A percentile compares a stretch with the other conserved stretches of the same genome.
Evolutionary conservation across 2,113 vertebrate genomes (phyloP).

Genomic region (Gavia stellata): DNA sequence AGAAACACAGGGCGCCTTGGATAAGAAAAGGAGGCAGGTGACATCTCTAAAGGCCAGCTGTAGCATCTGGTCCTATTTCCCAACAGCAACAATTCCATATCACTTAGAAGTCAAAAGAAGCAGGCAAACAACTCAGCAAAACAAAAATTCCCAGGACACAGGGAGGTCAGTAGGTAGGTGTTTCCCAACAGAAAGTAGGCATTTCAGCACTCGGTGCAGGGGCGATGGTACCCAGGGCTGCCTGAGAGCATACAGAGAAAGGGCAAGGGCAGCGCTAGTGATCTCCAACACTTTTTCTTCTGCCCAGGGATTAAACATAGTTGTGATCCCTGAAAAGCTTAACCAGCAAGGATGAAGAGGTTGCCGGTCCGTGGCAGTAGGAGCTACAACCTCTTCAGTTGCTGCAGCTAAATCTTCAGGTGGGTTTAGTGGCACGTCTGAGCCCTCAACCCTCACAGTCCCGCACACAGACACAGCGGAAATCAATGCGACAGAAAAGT

Average conservation of each 20-base stretch:
- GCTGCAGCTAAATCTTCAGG: neutral
- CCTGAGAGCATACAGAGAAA: neutral
- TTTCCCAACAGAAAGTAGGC: neutral
- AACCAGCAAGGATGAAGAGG: neutral
- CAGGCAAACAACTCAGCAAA: neutral
- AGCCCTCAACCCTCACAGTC: neutral
- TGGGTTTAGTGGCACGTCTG: accelerated
- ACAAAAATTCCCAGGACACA: neutral
- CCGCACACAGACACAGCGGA: neutral
- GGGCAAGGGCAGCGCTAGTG: neutral
- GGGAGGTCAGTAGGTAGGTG: neutral
- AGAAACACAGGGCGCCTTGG: neutral
- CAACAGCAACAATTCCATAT: neutral
- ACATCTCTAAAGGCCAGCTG: neutral
- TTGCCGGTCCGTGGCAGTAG: neutral
- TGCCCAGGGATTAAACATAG: neutral
- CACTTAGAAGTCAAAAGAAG: neutral
- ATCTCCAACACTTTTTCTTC: neutral
- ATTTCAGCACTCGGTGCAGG: accelerated
- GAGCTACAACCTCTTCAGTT: neutral
- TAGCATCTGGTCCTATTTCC: neutral
- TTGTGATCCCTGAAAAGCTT: neutral
- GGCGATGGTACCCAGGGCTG: accelerated
- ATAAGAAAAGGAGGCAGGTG: neutral
- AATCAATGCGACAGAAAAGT: neutral